Evolutionary conservation across 2,797 vertebrate genomes (phyloP).

Genomic region (Coreius guichenoti): DNA sequence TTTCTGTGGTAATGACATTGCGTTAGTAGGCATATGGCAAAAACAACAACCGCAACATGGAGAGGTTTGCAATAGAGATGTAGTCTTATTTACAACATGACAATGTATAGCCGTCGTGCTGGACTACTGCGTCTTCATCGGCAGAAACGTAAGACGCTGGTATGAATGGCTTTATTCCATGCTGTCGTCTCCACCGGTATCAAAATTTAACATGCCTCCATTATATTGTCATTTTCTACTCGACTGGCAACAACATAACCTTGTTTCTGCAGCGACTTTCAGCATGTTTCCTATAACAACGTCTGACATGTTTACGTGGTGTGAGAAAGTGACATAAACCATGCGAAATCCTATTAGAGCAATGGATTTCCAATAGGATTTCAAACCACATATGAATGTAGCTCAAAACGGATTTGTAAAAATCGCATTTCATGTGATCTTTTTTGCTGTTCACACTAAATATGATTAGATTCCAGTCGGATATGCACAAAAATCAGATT

Average conservation of each 20-base stretch:
- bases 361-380: background rate
- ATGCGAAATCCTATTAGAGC: background rate
- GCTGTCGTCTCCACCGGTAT: too few species aligned
- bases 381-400: background rate
- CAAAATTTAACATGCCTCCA: background rate
- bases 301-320: too few species aligned
- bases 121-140: too few species aligned
- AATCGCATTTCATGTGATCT: background rate
- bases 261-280: background rate
- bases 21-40: too few species aligned
- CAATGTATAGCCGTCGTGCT: too few species aligned
- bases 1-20: too few species aligned
- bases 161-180: too few species aligned
- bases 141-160: too few species aligned
- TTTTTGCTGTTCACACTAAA: background rate
- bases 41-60: too few species aligned
- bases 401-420: background rate
- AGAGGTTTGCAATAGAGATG: too few species aligned
- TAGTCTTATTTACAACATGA: too few species aligned
- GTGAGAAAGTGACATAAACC: background rate
- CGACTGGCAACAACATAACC: background rate
- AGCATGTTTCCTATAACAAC: background rate
- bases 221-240: background rate
- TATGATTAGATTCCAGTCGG: background rate
- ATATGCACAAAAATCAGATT: background rate